phyloP scores from a whole-genome alignment of 2,797 vertebrate species.

The Gastrophryne carolinensis region DNA sequence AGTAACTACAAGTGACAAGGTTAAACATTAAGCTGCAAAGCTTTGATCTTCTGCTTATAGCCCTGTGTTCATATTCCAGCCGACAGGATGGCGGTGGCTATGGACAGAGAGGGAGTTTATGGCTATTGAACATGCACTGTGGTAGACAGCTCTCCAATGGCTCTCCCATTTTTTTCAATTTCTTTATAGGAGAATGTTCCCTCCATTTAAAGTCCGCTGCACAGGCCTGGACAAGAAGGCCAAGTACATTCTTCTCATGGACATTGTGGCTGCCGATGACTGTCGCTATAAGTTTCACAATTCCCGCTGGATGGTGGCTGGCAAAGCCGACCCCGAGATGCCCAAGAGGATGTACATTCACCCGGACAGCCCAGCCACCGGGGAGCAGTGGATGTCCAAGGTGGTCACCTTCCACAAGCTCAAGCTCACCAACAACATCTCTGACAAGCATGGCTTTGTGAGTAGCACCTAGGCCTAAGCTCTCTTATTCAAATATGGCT shows the following conservation, averaged over 20 bases:
- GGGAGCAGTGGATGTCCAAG: slow-evolving; percentile 99
- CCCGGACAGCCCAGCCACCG: slow-evolving; percentile 95
- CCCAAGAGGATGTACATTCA: slow-evolving; percentile 99
- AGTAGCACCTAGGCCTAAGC: slow-evolving; percentile 74
- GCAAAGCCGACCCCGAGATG: slow-evolving; percentile 98
- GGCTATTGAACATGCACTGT: background rate
- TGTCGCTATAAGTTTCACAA: slow-evolving; percentile 99
- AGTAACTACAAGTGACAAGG: slow-evolving; percentile 20
- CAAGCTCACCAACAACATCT: slow-evolving; percentile 98
- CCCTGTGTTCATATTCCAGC: background rate
- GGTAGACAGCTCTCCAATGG: background rate
- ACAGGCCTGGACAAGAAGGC: slow-evolving; percentile 97
- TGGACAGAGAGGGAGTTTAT: background rate
- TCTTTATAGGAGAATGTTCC: slow-evolving; percentile 88
- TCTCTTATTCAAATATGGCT: no score
- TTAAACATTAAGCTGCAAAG: slow-evolving; percentile 25
- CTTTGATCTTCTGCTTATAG: slow-evolving; percentile 35
- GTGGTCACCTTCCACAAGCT: slow-evolving; percentile 98
- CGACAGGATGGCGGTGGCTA: background rate
- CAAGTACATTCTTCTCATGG: slow-evolving; percentile 98
- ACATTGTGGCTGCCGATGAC: slow-evolving; percentile 96
- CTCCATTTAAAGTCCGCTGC: slow-evolving; percentile 97
- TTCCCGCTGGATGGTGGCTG: slow-evolving; percentile 98
- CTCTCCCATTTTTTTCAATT: slow-evolving; percentile 23
- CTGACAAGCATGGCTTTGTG: slow-evolving; percentile 99